Conservation (phyloP, 2,113 vertebrate species). For the Ceratotherium simum region DNA sequence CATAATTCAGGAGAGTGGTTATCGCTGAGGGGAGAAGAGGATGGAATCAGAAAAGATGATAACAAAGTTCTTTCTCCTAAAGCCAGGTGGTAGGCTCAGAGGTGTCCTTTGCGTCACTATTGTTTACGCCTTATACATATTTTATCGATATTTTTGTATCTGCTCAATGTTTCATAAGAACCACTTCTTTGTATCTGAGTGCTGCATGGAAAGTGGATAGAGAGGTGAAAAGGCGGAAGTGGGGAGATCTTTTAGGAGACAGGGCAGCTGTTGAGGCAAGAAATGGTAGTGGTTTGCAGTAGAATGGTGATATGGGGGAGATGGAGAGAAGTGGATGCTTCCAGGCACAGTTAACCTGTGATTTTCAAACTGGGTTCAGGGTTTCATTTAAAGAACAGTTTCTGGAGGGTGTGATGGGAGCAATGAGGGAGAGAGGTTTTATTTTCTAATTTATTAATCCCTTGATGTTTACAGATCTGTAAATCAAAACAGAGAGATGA, state of each 20-base stretch:
- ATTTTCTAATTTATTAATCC: not conserved
- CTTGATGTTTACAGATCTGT: not conserved
- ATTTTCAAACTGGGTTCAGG: not conserved
- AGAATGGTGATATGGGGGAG: accelerated
- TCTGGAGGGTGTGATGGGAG: not conserved
- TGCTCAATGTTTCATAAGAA: constrained; percentile 72
- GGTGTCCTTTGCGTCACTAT: not conserved
- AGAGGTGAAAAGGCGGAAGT: not conserved
- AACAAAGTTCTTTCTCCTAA: not conserved
- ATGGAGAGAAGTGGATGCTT: accelerated
- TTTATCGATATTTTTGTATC: constrained; percentile 63
- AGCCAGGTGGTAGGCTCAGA: not conserved
- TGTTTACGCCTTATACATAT: constrained; percentile 55
- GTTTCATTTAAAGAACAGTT: not conserved
- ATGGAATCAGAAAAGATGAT: not conserved
- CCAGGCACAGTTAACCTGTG: not conserved
- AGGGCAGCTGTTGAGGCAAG: not conserved
- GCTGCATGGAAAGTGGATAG: not conserved
- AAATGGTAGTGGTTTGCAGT: not conserved
- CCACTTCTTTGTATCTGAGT: not conserved
- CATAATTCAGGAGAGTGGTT: not conserved
- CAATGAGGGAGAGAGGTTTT: not conserved
- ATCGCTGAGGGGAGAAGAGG: not conserved
- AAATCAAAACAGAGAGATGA: not conserved
- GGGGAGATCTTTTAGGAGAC: not conserved